phyloP scores from a whole-genome alignment of 2,113 vertebrate species.

The Pelusios castaneus region DNA sequence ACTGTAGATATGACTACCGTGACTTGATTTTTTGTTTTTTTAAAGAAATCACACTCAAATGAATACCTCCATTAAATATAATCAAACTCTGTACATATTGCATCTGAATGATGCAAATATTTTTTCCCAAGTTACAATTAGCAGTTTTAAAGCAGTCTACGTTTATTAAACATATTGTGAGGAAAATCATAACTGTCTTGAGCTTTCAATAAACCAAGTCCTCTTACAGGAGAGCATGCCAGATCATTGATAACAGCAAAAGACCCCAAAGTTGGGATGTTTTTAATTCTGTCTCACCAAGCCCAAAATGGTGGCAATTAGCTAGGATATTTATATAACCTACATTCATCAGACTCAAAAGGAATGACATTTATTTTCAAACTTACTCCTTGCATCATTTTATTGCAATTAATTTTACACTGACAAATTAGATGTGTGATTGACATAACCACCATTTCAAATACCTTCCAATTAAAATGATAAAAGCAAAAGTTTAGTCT shows the following conservation, averaged over 20 bases:
- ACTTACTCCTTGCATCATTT: not conserved
- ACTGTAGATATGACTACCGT: not conserved
- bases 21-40: not conserved
- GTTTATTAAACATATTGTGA: not conserved
- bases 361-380: not conserved
- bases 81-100: not conserved
- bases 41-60: not conserved
- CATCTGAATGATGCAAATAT: not conserved
- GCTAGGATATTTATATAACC: not conserved
- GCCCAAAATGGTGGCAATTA: not conserved
- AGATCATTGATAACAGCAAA: constrained; percentile 1
- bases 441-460: constrained; percentile 6
- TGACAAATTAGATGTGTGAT: not conserved
- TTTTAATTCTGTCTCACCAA: constrained; percentile 6
- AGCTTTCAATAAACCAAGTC: not conserved
- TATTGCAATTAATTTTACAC: not conserved
- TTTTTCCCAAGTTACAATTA: not conserved
- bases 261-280: not conserved
- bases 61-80: not conserved
- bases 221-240: not conserved
- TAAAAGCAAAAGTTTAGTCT: not conserved
- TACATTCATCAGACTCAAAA: not conserved
- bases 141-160: not conserved
- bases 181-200: not conserved
- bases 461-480: not conserved